Conservation (phyloP, 64 coral and sea anemone genomes). For the Montipora cactus region DNA sequence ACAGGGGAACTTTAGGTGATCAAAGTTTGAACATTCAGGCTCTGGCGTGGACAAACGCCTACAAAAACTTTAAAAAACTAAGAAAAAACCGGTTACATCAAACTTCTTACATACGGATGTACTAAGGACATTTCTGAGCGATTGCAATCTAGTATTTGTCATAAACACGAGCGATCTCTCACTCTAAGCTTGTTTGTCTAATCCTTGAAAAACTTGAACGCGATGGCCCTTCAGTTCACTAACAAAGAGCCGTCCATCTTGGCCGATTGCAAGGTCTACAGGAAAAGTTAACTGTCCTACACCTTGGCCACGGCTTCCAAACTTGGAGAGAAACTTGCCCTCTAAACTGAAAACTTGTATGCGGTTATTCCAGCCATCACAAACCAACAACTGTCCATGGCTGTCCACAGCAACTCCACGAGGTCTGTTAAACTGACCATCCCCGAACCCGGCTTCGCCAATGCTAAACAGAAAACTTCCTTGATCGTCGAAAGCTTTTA, state of each 20-base stretch:
- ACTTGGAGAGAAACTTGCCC: slow-evolving; percentile 51
- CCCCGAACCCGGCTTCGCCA: slow-evolving; percentile 15
- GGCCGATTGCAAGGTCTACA: slow-evolving; percentile 25
- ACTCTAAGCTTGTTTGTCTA: slow-evolving; percentile 27
- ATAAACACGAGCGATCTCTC: neutral
- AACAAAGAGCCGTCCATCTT: slow-evolving; percentile 40
- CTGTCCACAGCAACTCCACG: slow-evolving; percentile 51
- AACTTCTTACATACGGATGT: neutral
- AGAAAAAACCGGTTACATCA: neutral
- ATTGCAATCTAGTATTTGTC: neutral
- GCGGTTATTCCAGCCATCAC: slow-evolving; percentile 67
- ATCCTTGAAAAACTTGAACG: slow-evolving; percentile 54
- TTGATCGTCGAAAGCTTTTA: slow-evolving; percentile 37
- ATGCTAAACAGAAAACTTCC: slow-evolving; percentile 16
- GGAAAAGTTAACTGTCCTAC: slow-evolving; percentile 43
- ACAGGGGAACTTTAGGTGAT: too few relatives aligned
- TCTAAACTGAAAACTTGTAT: slow-evolving; percentile 54
- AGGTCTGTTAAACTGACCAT: slow-evolving; percentile 66
- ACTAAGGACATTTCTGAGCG: neutral
- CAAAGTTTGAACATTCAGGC: too few relatives aligned
- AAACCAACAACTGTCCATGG: slow-evolving; percentile 60
- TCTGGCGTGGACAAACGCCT: neutral
- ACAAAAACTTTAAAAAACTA: neutral
- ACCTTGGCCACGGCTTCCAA: slow-evolving; percentile 54
- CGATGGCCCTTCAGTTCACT: slow-evolving; percentile 34